A percentile compares a stretch with the other conserved stretches of the same genome.
These are phyloP conservation scores for Plestiodon gilberti DNA, from an alignment of 2,113 vertebrate genomes.

Conservation along the genomic window DNA sequence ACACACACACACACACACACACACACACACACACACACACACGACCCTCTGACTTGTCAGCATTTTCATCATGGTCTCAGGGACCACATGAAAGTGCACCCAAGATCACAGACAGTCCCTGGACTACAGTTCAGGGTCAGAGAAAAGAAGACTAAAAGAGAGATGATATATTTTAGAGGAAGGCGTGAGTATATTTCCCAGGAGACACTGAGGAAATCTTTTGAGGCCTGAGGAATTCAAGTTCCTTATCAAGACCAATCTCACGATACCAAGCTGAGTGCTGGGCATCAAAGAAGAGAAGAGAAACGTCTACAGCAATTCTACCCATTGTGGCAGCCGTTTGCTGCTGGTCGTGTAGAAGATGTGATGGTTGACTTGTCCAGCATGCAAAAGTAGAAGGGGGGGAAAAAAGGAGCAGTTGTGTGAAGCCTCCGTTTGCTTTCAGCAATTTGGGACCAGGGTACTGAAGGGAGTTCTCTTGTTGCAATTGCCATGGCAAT, in stretches of 20 bases:
- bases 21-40: too few relatives aligned
- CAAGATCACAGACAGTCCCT: too few relatives aligned
- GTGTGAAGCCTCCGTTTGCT: background rate
- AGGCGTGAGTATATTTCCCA: too few relatives aligned
- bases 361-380: background rate
- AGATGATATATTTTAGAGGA: too few relatives aligned
- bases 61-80: too few relatives aligned
- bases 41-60: too few relatives aligned
- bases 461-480: background rate
- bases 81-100: too few relatives aligned
- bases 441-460: background rate
- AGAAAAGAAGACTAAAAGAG: too few relatives aligned
- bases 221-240: background rate
- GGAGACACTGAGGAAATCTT: too few relatives aligned
- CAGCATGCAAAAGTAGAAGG: background rate
- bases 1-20: too few relatives aligned
- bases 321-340: rapidly evolving
- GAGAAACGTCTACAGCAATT: rapidly evolving
- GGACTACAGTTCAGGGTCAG: too few relatives aligned
- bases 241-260: background rate
- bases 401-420: background rate
- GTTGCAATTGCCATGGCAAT: too few relatives aligned
- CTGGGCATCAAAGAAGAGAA: background rate
- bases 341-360: background rate
- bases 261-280: background rate